Evolutionary conservation across 2,888 invertebrate genomes (phyloP).

Genomic region (Auanema freiburgensis): DNA sequence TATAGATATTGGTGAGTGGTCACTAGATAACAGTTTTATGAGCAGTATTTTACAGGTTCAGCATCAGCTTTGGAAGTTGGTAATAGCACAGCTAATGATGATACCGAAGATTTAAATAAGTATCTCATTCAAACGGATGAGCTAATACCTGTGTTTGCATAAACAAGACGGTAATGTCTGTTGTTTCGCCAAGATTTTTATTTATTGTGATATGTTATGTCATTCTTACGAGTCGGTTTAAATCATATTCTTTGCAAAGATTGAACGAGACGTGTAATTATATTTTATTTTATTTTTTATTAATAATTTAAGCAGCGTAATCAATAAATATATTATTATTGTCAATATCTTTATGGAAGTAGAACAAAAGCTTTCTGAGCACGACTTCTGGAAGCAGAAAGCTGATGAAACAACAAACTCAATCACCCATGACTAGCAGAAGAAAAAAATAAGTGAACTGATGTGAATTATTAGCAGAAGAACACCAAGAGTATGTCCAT

Average conservation of each 20-base stretch:
- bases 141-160: conserved; percentile 47
- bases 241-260: conserved; percentile 1
- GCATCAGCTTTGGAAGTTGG: conserved; percentile 23
- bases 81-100: conserved; percentile 35
- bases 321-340: too few species aligned
- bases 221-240: not conserved
- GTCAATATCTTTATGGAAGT: too few species aligned
- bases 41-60: conserved; percentile 26
- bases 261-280: too few species aligned
- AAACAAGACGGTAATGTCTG: conserved; percentile 12
- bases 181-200: not conserved
- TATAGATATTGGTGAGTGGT: conserved; percentile 46
- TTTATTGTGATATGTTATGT: not conserved
- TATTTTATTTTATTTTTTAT: too few species aligned
- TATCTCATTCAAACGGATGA: conserved; percentile 50
- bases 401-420: too few species aligned
- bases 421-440: too few species aligned
- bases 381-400: too few species aligned
- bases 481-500: too few species aligned
- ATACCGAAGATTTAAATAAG: conserved; percentile 40
- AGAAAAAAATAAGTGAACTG: too few species aligned
- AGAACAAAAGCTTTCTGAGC: too few species aligned
- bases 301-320: too few species aligned
- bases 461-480: too few species aligned
- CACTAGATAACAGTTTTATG: not conserved